A percentile compares a stretch with the other conserved stretches of the same genome.
These are phyloP conservation scores for Uloborus diversus DNA, from an alignment of 1,140 invertebrate genomes.

Conservation along the genomic window DNA sequence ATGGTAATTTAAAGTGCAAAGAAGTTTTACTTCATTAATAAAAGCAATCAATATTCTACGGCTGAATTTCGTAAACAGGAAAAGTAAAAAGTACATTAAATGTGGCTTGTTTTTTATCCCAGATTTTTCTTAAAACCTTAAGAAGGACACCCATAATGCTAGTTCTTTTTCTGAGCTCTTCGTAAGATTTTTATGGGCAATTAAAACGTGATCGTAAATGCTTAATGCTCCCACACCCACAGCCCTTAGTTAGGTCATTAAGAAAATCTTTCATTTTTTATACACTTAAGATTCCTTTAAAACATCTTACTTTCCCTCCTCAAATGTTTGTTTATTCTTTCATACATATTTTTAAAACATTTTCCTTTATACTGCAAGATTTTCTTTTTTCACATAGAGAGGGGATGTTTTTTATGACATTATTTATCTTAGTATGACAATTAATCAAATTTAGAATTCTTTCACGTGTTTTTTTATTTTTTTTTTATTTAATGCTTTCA, in stretches of 20 bases:
- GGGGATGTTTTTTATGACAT: conserved; percentile 34
- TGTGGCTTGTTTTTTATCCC: too few relatives aligned
- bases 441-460: conserved; percentile 43
- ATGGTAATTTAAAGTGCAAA: too few relatives aligned
- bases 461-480: neutral
- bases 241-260: conserved; percentile 48
- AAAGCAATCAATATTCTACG: too few relatives aligned
- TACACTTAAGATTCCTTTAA: conserved; percentile 28
- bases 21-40: too few relatives aligned
- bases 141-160: conserved; percentile 43
- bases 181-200: conserved; percentile 54
- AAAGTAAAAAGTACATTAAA: too few relatives aligned
- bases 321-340: conserved; percentile 46
- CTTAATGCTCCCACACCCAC: conserved; percentile 42
- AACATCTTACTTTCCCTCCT: conserved; percentile 45
- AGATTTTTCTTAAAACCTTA: too few relatives aligned
- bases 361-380: neutral
- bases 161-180: conserved; percentile 35
- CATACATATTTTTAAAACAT: conserved; percentile 8
- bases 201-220: conserved; percentile 54
- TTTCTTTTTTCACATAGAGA: conserved; percentile 10
- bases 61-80: too few relatives aligned
- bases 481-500: conserved; percentile 1
- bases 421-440: conserved; percentile 33
- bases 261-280: conserved; percentile 16